Evolutionary conservation across 2,113 vertebrate species (phyloP).

Genomic region (Microcebus griseorufus): DNA sequence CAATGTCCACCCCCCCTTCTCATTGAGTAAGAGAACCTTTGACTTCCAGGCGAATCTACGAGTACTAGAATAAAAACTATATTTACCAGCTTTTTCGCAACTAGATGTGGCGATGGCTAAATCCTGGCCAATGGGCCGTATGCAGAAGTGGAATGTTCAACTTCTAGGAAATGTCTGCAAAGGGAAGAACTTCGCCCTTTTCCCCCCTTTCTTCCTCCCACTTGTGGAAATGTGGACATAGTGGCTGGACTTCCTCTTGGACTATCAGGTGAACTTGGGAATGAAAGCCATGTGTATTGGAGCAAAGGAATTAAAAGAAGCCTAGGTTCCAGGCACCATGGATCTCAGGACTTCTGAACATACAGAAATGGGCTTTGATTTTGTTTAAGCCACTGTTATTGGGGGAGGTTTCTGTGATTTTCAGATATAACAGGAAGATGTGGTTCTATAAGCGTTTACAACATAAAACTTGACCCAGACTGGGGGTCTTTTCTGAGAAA

Average conservation of each 20-base stretch:
- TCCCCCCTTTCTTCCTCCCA: background rate
- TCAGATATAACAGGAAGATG: background rate
- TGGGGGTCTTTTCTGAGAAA: background rate
- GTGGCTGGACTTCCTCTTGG: background rate
- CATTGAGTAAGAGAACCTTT: background rate
- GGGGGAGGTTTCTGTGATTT: background rate
- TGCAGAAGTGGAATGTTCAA: background rate
- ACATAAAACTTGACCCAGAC: background rate
- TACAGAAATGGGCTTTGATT: background rate
- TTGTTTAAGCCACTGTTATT: background rate
- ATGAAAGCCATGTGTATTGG: background rate
- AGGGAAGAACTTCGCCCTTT: background rate
- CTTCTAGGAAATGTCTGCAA: background rate
- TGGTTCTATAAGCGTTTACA: background rate
- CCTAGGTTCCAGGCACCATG: background rate
- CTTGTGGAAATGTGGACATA: background rate
- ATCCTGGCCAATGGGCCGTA: background rate
- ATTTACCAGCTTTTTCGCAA: background rate
- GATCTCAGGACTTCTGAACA: background rate
- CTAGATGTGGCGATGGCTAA: background rate
- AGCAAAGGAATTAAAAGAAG: background rate
- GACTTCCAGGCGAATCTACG: background rate
- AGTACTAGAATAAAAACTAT: background rate
- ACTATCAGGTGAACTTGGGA: background rate
- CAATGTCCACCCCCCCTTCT: background rate